Evolutionary conservation across 2,797 vertebrate genomes (phyloP).

Genomic region (Myiotriccus ornatus): DNA sequence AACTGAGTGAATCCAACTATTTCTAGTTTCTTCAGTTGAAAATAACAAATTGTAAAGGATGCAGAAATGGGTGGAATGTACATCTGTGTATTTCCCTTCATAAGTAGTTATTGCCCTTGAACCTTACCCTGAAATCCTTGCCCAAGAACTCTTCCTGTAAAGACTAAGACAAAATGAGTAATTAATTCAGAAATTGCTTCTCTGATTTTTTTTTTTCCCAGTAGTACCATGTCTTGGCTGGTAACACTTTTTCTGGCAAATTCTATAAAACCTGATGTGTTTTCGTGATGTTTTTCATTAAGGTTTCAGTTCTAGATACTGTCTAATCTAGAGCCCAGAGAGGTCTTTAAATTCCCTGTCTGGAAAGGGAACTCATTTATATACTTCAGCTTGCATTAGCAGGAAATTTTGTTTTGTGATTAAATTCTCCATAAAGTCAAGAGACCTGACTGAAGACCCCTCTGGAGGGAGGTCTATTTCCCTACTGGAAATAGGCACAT

Average conservation of each 20-base stretch:
- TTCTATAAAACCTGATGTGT: neutral
- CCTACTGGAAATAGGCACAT: neutral
- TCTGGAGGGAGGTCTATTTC: neutral
- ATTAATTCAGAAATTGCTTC: neutral
- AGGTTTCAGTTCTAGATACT: neutral
- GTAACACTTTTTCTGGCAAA: neutral
- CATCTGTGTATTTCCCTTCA: neutral
- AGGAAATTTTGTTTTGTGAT: neutral
- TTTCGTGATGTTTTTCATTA: neutral
- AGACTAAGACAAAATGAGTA: neutral
- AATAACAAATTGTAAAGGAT: neutral
- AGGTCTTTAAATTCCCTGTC: neutral
- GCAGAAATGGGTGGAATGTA: neutral
- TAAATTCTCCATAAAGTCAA: neutral
- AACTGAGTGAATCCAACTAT: neutral
- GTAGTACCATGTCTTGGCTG: neutral
- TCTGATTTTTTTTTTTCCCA: neutral
- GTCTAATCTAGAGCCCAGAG: neutral
- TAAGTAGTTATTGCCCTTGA: neutral
- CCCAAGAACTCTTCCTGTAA: neutral
- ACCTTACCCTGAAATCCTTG: neutral
- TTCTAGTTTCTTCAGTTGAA: neutral
- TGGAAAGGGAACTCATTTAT: neutral
- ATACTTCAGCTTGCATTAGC: neutral
- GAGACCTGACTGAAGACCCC: neutral